phyloP scores from a whole-genome alignment of 2,888 invertebrate species.

The Thelaira solivaga region DNA sequence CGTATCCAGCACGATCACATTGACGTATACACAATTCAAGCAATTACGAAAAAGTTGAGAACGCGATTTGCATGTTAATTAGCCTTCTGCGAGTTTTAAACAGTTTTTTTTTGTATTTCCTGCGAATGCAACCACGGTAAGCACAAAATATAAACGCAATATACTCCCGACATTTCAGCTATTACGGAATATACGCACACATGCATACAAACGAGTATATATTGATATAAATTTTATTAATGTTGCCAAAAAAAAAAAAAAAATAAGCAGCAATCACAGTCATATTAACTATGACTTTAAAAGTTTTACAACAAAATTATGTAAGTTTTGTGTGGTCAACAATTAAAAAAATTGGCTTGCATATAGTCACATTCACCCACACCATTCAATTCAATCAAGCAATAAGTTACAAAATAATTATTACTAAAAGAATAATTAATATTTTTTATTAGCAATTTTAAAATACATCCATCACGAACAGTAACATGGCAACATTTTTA shows the following conservation, averaged over 20 bases:
- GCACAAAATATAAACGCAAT: constrained; percentile 14
- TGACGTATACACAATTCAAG: constrained; percentile 16
- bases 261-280: constrained; percentile 7
- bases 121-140: constrained; percentile 29
- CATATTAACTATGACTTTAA: too few relatives aligned
- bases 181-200: too few relatives aligned
- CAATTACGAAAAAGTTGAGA: constrained; percentile 32
- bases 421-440: too few relatives aligned
- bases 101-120: constrained; percentile 15
- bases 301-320: constrained; percentile 18
- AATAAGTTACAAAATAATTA: constrained; percentile 22
- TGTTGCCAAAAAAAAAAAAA: constrained; percentile 54
- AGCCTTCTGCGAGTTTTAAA: background rate
- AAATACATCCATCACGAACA: background rate
- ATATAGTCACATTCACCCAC: background rate
- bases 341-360: constrained; percentile 21
- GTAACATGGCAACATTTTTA: constrained; percentile 12
- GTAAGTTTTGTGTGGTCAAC: constrained; percentile 33
- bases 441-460: background rate
- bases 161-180: constrained; percentile 16
- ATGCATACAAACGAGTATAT: too few relatives aligned
- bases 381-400: background rate
- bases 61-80: constrained; percentile 43
- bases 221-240: background rate
- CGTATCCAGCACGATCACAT: constrained; percentile 17